phyloP scores from a whole-genome alignment of 1,140 invertebrate species.

The Nasonia longicornis region DNA sequence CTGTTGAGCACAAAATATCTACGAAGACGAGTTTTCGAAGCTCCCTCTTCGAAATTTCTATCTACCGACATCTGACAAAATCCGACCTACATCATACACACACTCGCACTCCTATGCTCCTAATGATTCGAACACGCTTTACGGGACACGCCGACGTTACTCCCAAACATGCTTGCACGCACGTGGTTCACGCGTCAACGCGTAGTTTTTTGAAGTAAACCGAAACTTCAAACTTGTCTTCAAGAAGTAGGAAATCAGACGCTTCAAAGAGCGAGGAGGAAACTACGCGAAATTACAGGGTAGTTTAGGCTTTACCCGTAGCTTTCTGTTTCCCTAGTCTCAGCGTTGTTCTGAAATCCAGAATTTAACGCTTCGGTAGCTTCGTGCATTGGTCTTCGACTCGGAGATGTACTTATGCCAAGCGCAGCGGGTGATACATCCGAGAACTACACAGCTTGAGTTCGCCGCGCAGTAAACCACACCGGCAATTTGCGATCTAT shows the following conservation, averaged over 20 bases:
- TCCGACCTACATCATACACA: too few species aligned
- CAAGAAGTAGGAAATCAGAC: neutral
- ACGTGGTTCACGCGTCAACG: neutral
- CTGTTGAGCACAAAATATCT: too few species aligned
- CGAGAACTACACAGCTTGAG: neutral
- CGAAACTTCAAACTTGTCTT: neutral
- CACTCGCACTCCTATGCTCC: too few species aligned
- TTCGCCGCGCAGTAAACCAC: neutral
- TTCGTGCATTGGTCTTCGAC: neutral
- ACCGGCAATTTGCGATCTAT: neutral
- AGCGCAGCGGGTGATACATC: neutral
- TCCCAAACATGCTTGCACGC: too few species aligned
- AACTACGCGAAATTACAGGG: neutral
- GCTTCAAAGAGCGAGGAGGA: neutral
- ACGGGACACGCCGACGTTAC: too few species aligned
- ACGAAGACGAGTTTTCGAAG: too few species aligned
- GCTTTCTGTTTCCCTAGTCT: conserved; percentile 46
- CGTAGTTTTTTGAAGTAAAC: neutral
- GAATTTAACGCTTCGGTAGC: conserved; percentile 42
- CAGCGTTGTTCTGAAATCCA: conserved; percentile 44
- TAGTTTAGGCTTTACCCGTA: neutral
- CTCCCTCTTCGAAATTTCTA: too few species aligned
- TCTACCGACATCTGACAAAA: too few species aligned
- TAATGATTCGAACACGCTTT: too few species aligned
- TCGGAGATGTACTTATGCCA: neutral